phyloP scores from a whole-genome alignment of 1,140 invertebrate genomes.

The Drosophila ironensis region DNA sequence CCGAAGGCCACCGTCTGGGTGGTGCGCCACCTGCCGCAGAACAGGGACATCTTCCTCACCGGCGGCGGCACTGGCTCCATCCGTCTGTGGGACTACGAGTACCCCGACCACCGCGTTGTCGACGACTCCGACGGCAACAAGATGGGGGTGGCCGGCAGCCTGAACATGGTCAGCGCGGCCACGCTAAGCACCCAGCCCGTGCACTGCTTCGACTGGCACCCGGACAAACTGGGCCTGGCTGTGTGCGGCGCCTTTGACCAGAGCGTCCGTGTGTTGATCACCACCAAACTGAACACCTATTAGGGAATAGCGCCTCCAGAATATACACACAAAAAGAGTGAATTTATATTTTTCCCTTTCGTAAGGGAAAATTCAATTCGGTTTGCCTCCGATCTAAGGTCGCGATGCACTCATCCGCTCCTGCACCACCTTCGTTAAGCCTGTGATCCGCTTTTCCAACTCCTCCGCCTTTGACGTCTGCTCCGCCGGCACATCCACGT shows the following conservation, averaged over 20 bases:
- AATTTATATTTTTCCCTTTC: background rate
- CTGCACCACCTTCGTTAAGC: constrained; percentile 50
- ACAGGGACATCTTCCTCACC: constrained; percentile 96
- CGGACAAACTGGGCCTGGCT: constrained; percentile 93
- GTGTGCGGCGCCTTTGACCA: constrained; percentile 97
- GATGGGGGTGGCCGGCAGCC: constrained; percentile 88
- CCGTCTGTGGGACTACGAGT: constrained; percentile 96
- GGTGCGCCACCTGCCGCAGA: constrained; percentile 94
- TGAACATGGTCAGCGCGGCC: constrained; percentile 90
- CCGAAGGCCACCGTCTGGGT: constrained; percentile 94
- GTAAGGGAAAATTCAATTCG: too few relatives aligned
- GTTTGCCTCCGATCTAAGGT: background rate
- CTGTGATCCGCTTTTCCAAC: constrained; percentile 33
- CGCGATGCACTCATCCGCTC: constrained; percentile 40
- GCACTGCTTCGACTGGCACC: constrained; percentile 94
- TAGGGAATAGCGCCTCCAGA: constrained; percentile 87
- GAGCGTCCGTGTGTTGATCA: constrained; percentile 92
- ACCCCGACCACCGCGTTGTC: constrained; percentile 89
- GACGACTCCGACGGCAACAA: constrained; percentile 87
- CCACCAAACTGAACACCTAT: constrained; percentile 92
- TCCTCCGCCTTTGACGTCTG: constrained; percentile 41
- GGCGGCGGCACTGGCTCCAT: constrained; percentile 94
- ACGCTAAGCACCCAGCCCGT: constrained; percentile 94
- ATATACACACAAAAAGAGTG: constrained; percentile 85
- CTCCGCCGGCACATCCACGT: constrained; percentile 47